Evolutionary conservation across 2,113 vertebrate species (phyloP), one percentile per base, ranked within the genome.

Genomic region (Leptobrachium leishanense): DNA sequence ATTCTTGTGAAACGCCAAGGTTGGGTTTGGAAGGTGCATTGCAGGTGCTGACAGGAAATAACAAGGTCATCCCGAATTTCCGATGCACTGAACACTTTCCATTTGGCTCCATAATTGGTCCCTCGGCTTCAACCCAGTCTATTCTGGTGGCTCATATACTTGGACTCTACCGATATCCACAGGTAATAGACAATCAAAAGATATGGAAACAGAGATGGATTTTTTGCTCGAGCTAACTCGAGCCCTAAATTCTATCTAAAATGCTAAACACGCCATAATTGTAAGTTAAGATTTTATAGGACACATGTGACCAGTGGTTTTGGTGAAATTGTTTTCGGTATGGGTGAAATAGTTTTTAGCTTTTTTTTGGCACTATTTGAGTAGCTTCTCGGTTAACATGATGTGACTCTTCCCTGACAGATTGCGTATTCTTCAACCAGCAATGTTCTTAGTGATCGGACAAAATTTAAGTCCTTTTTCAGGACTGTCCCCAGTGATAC

Each of bases 1-100:
- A 76, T 80, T 92, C 2, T 88, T 93, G 57, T 92, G 46, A 46
- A 10, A 65, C 40, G 10, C 40, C 81, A 5, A 67, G 75, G 20
- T 20, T 20, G 6, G 71, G 68, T 65, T 42, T 83, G 15, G 41
- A 67, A 43, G 59, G 75, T 31, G 20, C 75, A 6, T 63, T 82
- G 5, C 77, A 73, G 8, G n/a, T 81, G 5, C 20, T 84, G n/a
- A 74, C 81, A 46, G 81, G 83, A 40, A n/a, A 43, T 7, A 12
- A 55, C 1, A 74, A 50, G 15, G 46, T 66, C 63, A 80, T 67
- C 6, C 83, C 83, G 5, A 84, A 82, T 42, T 84, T 77, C 62
- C 74, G 40, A 9, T 84, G 83, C 64, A 20, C 43, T 59, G 13
- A 66, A 6, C 55, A 64, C 40, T 57, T 65, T 2, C 78, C 64